Base-by-base conservation (phyloP, 1,140 invertebrate genomes). In the Nephila pilipes region DNA sequence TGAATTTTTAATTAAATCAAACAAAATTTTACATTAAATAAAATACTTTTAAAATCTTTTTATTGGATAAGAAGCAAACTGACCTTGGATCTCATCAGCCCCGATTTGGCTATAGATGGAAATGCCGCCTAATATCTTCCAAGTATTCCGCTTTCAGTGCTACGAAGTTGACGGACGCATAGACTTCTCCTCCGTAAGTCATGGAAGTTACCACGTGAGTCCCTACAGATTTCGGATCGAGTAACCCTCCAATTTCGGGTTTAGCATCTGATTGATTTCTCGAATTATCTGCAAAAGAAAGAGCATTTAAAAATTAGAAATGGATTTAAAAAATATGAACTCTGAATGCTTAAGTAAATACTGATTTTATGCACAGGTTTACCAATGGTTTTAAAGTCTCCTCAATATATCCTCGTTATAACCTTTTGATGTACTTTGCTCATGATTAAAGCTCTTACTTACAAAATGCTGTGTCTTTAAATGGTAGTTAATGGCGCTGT, bases 141-240 rank as follows among this genome's bases (percentile, higher is more conserved):
- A 75, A 38, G 8, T 93, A 60, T 38, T 81, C 87, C 2, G 46
- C 29, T 22, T 87, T 83, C n/a, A 58, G 69, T 5, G 93, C 83
- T 14, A 87, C 75, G 60, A 93, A 93, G 3, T 60, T 89, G 20
- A 93, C 46, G 25, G 81, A 69, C 1, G 93, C 87, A 22, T 91
- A 60, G 10, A 93, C 8, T 25, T 85, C 63, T 12, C 93, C 93
- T 22, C 93, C 93, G 38, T 65, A 93, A 3, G 58, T 63, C 1
- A 93, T 12, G 0, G 36, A 55, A 16, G 36, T 63, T n/a, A 93
- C 93, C 12, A 87, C 92, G 60, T 93, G 93, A 38, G 93, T 93
- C 1, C 93, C 93, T 1, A 93, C 63, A 14, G 46, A 46, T 58
- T 83, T 87, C 22, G 18, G 54, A 46, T 87, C 57, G 0, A 75